These are phyloP conservation scores for Gymnosoma rotundatum DNA, from an alignment of 2,888 invertebrate species.

Conservation along the genomic window DNA sequence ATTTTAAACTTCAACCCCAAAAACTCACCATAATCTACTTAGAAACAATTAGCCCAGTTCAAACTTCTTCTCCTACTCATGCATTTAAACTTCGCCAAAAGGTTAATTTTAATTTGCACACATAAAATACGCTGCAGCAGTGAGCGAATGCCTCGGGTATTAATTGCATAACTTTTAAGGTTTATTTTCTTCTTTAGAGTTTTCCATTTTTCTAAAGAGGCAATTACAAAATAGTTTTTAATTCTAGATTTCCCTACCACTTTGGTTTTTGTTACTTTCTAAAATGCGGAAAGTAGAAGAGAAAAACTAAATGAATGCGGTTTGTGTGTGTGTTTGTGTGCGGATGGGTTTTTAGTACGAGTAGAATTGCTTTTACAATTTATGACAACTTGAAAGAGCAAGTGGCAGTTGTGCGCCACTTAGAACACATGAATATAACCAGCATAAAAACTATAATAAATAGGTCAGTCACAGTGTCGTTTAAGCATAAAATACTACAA, in stretches of 20 bases:
- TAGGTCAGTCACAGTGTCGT: constrained; percentile 66
- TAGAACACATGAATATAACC: constrained; percentile 63
- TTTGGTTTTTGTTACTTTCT: constrained; percentile 61
- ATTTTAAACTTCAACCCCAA: constrained; percentile 10
- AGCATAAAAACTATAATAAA: constrained; percentile 64
- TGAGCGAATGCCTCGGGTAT: constrained; percentile 46
- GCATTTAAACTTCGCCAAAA: constrained; percentile 64
- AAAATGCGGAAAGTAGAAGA: constrained; percentile 37
- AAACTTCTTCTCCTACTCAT: constrained; percentile 38
- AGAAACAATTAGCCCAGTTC: constrained; percentile 61
- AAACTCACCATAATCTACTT: constrained; percentile 41
- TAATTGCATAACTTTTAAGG: constrained; percentile 60
- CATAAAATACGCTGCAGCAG: constrained; percentile 12
- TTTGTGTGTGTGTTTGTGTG: constrained; percentile 4
- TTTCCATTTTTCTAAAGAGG: constrained; percentile 57
- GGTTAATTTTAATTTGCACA: constrained; percentile 47
- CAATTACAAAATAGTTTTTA: constrained; percentile 67
- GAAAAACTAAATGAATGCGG: not conserved
- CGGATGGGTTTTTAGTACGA: constrained; percentile 47
- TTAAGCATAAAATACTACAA: constrained; percentile 52
- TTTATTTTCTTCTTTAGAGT: constrained; percentile 11
- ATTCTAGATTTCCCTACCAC: constrained; percentile 67
- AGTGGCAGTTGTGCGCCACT: constrained; percentile 66
- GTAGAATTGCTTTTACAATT: constrained; percentile 62
- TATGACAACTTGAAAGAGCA: constrained; percentile 70